Percentiles rank a stretch among this genome's conserved stretches.
Conservation (phyloP, 2,888 invertebrate genomes). For the Gisinianus flammeolus region DNA sequence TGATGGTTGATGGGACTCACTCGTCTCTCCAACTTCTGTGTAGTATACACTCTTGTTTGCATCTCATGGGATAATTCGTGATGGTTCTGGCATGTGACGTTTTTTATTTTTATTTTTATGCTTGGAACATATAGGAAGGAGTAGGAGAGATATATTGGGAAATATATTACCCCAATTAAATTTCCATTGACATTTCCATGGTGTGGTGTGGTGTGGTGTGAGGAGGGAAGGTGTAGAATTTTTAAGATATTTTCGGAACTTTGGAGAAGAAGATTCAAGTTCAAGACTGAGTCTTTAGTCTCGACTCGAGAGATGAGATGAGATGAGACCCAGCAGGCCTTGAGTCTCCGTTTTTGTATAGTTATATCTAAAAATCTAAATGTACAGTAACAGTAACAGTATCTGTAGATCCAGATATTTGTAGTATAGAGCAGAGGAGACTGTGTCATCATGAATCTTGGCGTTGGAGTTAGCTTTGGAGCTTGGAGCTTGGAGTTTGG, state of each 20-base stretch:
- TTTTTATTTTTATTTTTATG: not conserved
- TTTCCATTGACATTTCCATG: slow-evolving; percentile 53
- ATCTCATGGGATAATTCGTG: not conserved
- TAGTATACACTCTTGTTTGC: too few species aligned
- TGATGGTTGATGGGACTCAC: not conserved
- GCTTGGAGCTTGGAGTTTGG: too few species aligned
- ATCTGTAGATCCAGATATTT: not conserved
- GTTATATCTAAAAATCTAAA: too few species aligned
- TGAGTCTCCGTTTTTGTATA: not conserved
- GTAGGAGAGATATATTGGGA: slow-evolving; percentile 27
- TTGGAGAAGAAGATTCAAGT: too few species aligned
- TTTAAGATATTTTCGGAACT: too few species aligned
- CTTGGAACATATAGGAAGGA: not conserved
- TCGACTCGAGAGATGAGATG: too few species aligned
- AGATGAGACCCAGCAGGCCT: not conserved
- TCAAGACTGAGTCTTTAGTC: too few species aligned
- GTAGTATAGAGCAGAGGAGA: too few species aligned
- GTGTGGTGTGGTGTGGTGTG: not conserved
- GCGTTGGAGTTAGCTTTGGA: not conserved
- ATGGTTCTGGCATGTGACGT: slow-evolving; percentile 28
- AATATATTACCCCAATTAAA: slow-evolving; percentile 56
- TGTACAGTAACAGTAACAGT: too few species aligned
- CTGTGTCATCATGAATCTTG: slow-evolving; percentile 13
- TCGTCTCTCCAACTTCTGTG: not conserved
- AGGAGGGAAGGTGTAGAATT: not conserved